Conservation (phyloP, 2,888 invertebrate genomes). For the Kuschelorhynchus macadamiae region DNA sequence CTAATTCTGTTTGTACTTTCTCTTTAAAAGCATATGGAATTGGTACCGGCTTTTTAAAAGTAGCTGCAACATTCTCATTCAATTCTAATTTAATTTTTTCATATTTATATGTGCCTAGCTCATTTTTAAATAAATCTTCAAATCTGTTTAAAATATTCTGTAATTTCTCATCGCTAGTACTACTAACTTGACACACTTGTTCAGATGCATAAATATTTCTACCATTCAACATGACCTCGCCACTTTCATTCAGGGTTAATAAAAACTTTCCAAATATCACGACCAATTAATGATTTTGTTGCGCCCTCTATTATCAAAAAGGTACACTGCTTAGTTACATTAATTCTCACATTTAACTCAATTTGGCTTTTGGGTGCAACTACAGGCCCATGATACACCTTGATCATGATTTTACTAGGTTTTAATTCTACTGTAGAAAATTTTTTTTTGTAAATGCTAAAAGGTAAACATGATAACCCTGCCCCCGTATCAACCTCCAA, state of each 20-base stretch:
- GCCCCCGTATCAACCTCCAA: conserved; percentile 27
- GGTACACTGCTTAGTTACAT: conserved; percentile 10
- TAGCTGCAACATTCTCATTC: too few species aligned
- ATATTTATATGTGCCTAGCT: too few species aligned
- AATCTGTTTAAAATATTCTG: conserved; percentile 2
- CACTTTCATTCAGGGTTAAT: neutral
- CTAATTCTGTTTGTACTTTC: too few species aligned
- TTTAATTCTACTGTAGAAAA: neutral
- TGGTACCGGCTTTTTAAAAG: too few species aligned
- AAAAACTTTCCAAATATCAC: conserved; percentile 1
- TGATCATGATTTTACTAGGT: neutral
- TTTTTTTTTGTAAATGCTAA: conserved; percentile 5
- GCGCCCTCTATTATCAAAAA: conserved; percentile 34
- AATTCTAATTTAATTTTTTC: conserved; percentile 10
- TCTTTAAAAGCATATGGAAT: too few species aligned
- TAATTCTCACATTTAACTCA: neutral
- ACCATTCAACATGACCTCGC: too few species aligned
- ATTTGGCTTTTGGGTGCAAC: conserved; percentile 21
- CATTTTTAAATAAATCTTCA: too few species aligned
- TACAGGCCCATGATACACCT: neutral
- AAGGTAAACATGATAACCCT: conserved; percentile 27
- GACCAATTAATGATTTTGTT: neutral
- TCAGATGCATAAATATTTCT: neutral
- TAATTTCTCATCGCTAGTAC: neutral
- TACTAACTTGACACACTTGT: neutral